phyloP scores from a whole-genome alignment of 2,113 vertebrate species.

The Nicator chloris region DNA sequence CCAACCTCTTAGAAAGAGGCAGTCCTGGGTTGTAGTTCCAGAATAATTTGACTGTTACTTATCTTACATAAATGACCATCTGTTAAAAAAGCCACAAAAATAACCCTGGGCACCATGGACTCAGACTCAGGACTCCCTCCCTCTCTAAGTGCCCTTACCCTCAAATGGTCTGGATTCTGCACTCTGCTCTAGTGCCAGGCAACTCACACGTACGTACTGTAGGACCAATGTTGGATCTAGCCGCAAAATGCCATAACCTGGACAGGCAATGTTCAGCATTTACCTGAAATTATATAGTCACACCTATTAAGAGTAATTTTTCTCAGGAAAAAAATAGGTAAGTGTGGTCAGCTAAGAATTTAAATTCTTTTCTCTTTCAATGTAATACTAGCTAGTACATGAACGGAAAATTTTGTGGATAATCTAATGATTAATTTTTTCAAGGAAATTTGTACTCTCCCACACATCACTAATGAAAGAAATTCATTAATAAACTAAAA shows the following conservation, averaged over 20 bases:
- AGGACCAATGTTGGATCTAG: background rate
- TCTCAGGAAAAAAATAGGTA: background rate
- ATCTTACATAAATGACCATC: constrained; percentile 18
- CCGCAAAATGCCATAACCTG: background rate
- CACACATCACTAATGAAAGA: background rate
- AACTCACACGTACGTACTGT: background rate
- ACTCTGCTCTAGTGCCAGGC: background rate
- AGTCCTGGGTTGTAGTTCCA: background rate
- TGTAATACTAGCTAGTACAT: background rate
- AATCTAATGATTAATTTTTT: background rate
- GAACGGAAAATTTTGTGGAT: background rate
- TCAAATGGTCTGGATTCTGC: background rate
- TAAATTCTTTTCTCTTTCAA: background rate
- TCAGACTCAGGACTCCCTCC: background rate
- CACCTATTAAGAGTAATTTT: background rate
- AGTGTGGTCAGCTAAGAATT: background rate
- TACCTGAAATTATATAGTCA: background rate
- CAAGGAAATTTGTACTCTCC: background rate
- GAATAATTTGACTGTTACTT: background rate
- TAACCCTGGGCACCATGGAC: background rate
- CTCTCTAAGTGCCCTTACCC: background rate
- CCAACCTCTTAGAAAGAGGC: background rate
- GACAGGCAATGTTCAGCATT: background rate
- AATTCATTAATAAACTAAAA: background rate
- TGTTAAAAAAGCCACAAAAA: background rate